phyloP scores from a whole-genome alignment of 2,888 invertebrate genomes.

The Tetrapedia diversipes region DNA sequence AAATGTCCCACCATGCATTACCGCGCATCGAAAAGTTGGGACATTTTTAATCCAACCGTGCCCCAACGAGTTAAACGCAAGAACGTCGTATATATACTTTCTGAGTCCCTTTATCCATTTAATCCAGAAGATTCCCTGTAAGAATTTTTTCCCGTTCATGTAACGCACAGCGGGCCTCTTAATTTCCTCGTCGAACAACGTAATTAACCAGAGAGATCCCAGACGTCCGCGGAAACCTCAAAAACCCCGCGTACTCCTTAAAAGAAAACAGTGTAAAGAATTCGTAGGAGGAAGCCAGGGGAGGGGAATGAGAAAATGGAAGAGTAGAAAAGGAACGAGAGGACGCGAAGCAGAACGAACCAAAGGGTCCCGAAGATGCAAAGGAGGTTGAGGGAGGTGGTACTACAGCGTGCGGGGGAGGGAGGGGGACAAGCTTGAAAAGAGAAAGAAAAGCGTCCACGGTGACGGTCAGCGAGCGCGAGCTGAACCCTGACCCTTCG shows the following conservation, averaged over 20 bases:
- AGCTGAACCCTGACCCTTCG: slow-evolving; percentile 81
- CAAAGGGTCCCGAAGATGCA: slow-evolving; percentile 37
- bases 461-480: slow-evolving; percentile 83
- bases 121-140: slow-evolving; percentile 5
- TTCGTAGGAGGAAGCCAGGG: not conserved
- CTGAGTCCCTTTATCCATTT: slow-evolving; percentile 23
- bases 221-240: slow-evolving; percentile 25
- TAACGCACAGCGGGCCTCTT: not conserved
- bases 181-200: slow-evolving; percentile 29
- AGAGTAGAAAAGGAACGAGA: not conserved
- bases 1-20: no score
- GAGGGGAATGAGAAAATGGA: no score
- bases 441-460: slow-evolving; percentile 77
- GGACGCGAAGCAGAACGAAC: not conserved
- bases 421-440: slow-evolving; percentile 46
- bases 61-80: no score
- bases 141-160: slow-evolving; percentile 20
- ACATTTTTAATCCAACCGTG: no score
- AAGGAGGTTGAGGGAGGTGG: slow-evolving; percentile 25
- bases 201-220: slow-evolving; percentile 39
- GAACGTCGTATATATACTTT: slow-evolving; percentile 30
- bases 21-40: no score
- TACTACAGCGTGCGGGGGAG: not conserved
- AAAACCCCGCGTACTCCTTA: not conserved
- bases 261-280: slow-evolving; percentile 8